Percentiles rank a stretch among this genome's conserved stretches.
phyloP scores from a whole-genome alignment of 2,888 invertebrate genomes.

The Osmoderma eremita region DNA sequence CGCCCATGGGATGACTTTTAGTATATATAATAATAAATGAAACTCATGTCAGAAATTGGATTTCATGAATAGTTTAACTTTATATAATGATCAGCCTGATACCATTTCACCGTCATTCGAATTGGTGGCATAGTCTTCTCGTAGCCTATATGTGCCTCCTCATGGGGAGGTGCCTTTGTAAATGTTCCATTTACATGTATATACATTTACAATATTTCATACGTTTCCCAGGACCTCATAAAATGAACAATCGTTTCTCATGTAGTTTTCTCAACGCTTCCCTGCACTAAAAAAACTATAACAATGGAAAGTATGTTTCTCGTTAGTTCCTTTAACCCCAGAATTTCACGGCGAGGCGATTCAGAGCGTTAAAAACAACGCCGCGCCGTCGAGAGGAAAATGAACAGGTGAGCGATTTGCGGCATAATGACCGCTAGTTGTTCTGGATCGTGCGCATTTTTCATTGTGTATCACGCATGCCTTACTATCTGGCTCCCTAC shows the following conservation, averaged over 20 bases:
- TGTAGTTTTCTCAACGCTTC: background rate
- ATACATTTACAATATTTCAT: too few species aligned
- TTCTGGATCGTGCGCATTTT: constrained; percentile 32
- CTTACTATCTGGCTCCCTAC: constrained; percentile 32
- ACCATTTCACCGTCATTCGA: too few species aligned
- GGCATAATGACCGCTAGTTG: constrained; percentile 31
- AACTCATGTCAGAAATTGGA: too few species aligned
- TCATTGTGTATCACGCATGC: constrained; percentile 37
- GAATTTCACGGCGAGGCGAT: constrained; percentile 6
- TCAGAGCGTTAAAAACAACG: constrained; percentile 16
- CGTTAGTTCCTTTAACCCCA: constrained; percentile 6
- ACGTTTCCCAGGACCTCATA: background rate
- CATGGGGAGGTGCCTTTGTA: too few species aligned
- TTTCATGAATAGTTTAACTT: too few species aligned
- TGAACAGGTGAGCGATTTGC: constrained; percentile 33
- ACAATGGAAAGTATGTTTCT: constrained; percentile 14
- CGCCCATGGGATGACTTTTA: too few species aligned
- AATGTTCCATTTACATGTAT: too few species aligned
- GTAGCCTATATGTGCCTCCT: too few species aligned
- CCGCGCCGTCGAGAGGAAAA: constrained; percentile 25
- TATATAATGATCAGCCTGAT: too few species aligned
- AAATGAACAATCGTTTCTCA: constrained; percentile 1
- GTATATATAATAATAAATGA: too few species aligned
- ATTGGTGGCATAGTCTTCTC: too few species aligned
- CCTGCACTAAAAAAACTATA: constrained; percentile 6